These are phyloP conservation scores for Cephalopterus ornatus DNA, from an alignment of 2,113 vertebrate genomes.

Conservation along the genomic window DNA sequence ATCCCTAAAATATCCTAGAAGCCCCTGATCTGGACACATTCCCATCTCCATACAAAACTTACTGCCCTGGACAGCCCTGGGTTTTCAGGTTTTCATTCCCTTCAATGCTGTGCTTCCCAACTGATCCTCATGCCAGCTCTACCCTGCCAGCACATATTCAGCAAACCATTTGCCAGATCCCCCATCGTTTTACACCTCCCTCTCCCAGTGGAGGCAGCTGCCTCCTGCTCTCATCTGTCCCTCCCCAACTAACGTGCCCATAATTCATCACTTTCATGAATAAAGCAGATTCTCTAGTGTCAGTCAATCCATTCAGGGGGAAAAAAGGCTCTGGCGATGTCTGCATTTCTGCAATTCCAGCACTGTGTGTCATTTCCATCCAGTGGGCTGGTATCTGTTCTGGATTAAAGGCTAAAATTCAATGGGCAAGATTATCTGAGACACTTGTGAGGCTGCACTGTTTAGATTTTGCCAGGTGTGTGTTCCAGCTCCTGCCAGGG, in stretches of 20 bases:
- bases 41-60: background rate
- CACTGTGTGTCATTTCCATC: background rate
- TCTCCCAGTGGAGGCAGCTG: background rate
- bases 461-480: background rate
- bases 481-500: background rate
- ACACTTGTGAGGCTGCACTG: background rate
- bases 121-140: background rate
- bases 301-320: background rate
- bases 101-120: background rate
- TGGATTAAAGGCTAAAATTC: background rate
- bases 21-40: background rate
- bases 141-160: background rate
- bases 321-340: background rate
- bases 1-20: background rate
- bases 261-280: background rate
- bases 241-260: background rate
- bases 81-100: background rate
- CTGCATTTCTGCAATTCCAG: background rate
- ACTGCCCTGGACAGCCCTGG: background rate
- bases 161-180: background rate
- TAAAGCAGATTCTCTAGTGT: background rate
- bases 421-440: background rate
- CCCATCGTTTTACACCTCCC: background rate
- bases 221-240: background rate
- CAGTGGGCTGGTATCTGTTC: background rate